Conservation (phyloP, 2,888 invertebrate species). For the Sicus ferrugineus region DNA sequence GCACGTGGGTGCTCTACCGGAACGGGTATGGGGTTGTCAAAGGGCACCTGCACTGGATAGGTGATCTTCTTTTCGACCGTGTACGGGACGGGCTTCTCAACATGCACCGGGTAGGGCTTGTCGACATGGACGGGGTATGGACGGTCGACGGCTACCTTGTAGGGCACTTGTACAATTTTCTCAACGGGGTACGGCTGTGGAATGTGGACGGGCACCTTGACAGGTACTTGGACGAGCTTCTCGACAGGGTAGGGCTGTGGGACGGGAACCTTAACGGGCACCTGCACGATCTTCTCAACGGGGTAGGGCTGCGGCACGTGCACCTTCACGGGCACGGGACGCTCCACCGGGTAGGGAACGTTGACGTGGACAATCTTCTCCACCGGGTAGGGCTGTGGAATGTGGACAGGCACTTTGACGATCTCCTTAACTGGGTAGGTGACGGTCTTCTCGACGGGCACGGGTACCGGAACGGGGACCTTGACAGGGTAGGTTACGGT, state of each 20-base stretch:
- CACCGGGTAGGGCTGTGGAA: slow-evolving; percentile 80
- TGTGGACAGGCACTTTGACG: slow-evolving; percentile 75
- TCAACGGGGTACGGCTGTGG: slow-evolving; percentile 67
- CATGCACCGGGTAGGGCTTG: slow-evolving; percentile 62
- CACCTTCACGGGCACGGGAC: slow-evolving; percentile 82
- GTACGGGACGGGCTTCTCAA: slow-evolving; percentile 66
- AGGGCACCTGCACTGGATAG: slow-evolving; percentile 67
- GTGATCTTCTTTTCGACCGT: slow-evolving; percentile 66
- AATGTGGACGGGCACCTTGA: slow-evolving; percentile 72
- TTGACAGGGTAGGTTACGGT: slow-evolving; percentile 73
- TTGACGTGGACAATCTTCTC: slow-evolving; percentile 77
- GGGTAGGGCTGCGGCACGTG: slow-evolving; percentile 81
- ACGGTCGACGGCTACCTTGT: slow-evolving; percentile 73
- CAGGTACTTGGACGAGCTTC: slow-evolving; percentile 77
- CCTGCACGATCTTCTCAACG: slow-evolving; percentile 78
- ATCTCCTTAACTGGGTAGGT: slow-evolving; percentile 70
- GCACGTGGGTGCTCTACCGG: slow-evolving; percentile 75
- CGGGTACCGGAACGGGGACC: slow-evolving; percentile 73
- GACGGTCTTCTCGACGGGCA: slow-evolving; percentile 71
- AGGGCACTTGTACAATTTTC: slow-evolving; percentile 73
- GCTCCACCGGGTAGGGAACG: slow-evolving; percentile 75
- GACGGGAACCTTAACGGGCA: slow-evolving; percentile 81
- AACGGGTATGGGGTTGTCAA: slow-evolving; percentile 66
- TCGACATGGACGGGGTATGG: slow-evolving; percentile 73
- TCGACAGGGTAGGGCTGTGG: slow-evolving; percentile 83